Conservation (phyloP, 2,797 vertebrate genomes). For the Etheostoma nigrum region DNA sequence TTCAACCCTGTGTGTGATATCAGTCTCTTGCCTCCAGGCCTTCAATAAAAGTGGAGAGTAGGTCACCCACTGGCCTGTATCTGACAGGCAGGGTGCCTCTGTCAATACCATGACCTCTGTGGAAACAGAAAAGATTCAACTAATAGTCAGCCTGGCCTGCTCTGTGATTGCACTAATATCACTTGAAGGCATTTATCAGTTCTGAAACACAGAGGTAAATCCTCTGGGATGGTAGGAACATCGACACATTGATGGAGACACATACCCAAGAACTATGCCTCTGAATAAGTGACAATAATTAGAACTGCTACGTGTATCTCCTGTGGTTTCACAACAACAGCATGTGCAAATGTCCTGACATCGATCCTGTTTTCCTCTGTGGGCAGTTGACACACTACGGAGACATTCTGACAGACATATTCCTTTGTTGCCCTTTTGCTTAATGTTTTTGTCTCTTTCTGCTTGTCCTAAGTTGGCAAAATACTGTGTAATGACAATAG, state of each 20-base stretch:
- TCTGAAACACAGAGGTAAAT: conserved; percentile 30
- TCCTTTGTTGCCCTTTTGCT: conserved; percentile 60
- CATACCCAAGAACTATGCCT: conserved; percentile 42
- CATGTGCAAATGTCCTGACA: conserved; percentile 72
- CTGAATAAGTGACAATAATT: conserved; percentile 73
- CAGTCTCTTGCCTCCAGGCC: conserved; percentile 62
- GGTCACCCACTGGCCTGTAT: conserved; percentile 70
- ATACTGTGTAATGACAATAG: conserved; percentile 51
- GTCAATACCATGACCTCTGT: conserved; percentile 74
- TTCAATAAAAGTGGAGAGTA: conserved; percentile 70
- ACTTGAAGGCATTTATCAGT: conserved; percentile 44
- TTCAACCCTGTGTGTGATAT: conserved; percentile 61
- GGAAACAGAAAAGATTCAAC: conserved; percentile 49
- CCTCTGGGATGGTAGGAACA: conserved; percentile 34
- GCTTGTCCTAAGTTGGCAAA: conserved; percentile 36
- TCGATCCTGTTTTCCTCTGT: conserved; percentile 70
- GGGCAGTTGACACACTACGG: conserved; percentile 49
- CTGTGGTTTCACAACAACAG: conserved; percentile 58
- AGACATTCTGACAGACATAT: conserved; percentile 65
- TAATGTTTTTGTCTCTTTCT: conserved; percentile 34
- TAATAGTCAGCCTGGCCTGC: conserved; percentile 31
- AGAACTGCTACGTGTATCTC: conserved; percentile 64
- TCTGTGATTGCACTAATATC: conserved; percentile 42
- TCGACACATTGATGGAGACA: conserved; percentile 50
- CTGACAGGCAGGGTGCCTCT: conserved; percentile 67